Percentiles rank a stretch among this genome's conserved stretches.
Evolutionary conservation across 2,113 vertebrate species (phyloP).

Genomic region (Pedionomus torquatus): DNA sequence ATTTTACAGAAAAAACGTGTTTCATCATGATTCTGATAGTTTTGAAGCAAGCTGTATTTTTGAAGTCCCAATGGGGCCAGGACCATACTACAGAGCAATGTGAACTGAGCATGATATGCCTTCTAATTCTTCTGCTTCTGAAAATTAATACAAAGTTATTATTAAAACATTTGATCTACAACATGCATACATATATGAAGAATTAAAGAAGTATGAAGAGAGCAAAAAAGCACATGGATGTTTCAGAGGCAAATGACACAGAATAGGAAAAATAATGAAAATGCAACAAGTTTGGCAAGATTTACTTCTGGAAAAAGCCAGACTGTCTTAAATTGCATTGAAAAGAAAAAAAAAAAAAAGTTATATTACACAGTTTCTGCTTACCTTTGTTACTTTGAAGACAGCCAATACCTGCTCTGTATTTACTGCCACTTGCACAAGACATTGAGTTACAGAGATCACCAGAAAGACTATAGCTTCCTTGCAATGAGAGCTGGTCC

Average conservation of each 20-base stretch:
- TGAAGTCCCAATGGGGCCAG: neutral
- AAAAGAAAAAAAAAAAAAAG: neutral
- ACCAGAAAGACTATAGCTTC: neutral
- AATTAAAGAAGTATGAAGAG: neutral
- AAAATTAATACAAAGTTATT: accelerated
- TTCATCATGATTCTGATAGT: neutral
- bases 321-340: neutral
- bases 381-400: neutral
- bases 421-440: neutral
- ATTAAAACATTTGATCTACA: neutral
- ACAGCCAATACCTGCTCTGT: neutral
- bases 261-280: neutral
- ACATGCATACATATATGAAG: neutral
- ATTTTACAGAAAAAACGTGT: neutral
- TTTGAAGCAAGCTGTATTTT: neutral
- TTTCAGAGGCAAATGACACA: neutral
- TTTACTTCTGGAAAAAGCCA: neutral
- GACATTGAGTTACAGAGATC: neutral
- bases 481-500: neutral
- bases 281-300: neutral
- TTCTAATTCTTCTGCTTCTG: neutral
- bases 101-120: accelerated
- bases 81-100: neutral
- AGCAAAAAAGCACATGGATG: neutral
- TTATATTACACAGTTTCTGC: neutral